Percentiles rank a stretch among this genome's conserved stretches.
Conservation (phyloP, 2,888 invertebrate species). For the Chouioia cunea region DNA sequence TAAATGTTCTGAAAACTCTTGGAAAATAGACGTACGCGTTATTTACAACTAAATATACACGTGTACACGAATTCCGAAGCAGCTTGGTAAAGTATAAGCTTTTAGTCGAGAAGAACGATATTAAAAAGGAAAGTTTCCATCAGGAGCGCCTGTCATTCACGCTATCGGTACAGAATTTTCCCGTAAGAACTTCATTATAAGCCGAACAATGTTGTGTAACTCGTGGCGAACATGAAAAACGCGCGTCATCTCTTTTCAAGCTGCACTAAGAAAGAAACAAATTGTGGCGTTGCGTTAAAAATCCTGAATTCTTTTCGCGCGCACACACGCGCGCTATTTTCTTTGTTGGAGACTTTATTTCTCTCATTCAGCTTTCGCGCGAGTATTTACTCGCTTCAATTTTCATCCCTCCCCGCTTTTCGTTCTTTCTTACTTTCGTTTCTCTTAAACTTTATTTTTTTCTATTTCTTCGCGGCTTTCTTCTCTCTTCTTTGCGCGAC, state of each 20-base stretch:
- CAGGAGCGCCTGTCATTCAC: too few species aligned
- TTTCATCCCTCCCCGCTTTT: constrained; percentile 9
- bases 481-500: constrained; percentile 18
- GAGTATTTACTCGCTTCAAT: constrained; percentile 34
- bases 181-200: constrained; percentile 23
- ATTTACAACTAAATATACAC: too few species aligned
- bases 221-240: background rate
- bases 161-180: background rate
- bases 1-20: too few species aligned
- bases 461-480: background rate
- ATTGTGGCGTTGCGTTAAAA: background rate
- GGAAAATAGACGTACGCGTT: too few species aligned
- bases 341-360: constrained; percentile 20
- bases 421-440: background rate
- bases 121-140: too few species aligned
- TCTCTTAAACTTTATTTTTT: constrained; percentile 5
- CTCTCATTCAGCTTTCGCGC: constrained; percentile 9
- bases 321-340: background rate
- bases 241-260: background rate
- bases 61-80: too few species aligned
- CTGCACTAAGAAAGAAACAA: background rate
- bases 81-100: too few species aligned
- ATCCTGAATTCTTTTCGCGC: background rate
- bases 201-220: constrained; percentile 27
- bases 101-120: too few species aligned